Evolutionary conservation across 1,140 invertebrate species (phyloP), one percentile per base, ranked within the genome.

Genomic region (Akabosia matsudoensis): DNA sequence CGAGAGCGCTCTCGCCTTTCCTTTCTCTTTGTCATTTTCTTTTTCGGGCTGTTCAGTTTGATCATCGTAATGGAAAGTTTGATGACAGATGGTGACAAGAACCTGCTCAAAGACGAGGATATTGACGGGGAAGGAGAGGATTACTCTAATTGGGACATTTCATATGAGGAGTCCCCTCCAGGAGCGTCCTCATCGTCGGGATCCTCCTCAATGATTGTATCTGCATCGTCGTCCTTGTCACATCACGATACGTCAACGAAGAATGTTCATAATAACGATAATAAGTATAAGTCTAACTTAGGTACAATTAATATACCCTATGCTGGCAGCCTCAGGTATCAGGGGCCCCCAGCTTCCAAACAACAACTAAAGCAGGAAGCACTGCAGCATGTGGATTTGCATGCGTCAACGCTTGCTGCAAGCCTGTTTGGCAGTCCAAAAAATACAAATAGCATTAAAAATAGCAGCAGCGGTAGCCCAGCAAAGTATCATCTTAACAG

Each of bases 21-120:
- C 78, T 94, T 94, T 85, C 91, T 94, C 85, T 91, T 95, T 82
- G 92, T 95, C 33, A 88, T 95, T 75, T 92, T 94, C 86, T 95
- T 95, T 84, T 93, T 95, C 83, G 91, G 90, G n/a, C 90, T 95
- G 45, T 95, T 94, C 82, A 91, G 91, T 14, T 85, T 93, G 72
- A 94, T 95, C 79, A 89, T 95, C 16, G 86, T 95, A 54, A 93
- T 92, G 45, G 92, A 94, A 85, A 90, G 92, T 78, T 77, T 79
- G 56, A 78, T 79, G 74, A 74, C 71, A 26, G 78, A 79, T 24
- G 54, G 61, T 14, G 74, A 77, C 70, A 76, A 76, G 28, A 56
- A 74, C 16, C 16, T 77, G 4, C 34, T 79, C 37, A 71, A 61
- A 67, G 73, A 79, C n/a, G 72, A 77, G 0, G 74, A 74, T 45